These are phyloP conservation scores for Clistopyga incitator DNA, from an alignment of 2,888 invertebrate species.

Conservation along the genomic window DNA sequence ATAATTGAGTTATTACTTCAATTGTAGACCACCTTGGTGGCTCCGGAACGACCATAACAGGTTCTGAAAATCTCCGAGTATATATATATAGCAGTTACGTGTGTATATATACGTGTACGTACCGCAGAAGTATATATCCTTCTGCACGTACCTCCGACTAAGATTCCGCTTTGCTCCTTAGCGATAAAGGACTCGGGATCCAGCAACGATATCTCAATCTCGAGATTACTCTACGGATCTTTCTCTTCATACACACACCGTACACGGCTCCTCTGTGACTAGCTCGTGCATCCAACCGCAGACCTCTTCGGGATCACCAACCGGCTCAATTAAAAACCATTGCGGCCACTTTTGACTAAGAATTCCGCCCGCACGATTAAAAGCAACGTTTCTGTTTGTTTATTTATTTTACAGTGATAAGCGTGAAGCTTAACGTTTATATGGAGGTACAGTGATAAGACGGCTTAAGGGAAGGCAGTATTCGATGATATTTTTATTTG, in stretches of 20 bases:
- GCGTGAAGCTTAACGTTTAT: background rate
- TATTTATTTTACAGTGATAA: background rate
- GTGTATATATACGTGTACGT: conserved; percentile 29
- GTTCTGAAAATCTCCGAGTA: conserved; percentile 82
- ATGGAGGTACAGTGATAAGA: background rate
- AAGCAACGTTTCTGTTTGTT: background rate
- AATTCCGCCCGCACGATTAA: background rate
- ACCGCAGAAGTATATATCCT: conserved; percentile 50
- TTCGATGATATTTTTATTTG: background rate
- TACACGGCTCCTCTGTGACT: conserved; percentile 14
- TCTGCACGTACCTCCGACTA: conserved; percentile 62
- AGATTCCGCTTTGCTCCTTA: conserved; percentile 68
- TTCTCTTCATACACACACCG: background rate
- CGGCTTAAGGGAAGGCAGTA: background rate
- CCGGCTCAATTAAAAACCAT: conserved; percentile 58
- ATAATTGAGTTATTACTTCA: conserved; percentile 85
- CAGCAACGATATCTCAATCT: conserved; percentile 63
- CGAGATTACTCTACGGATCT: conserved; percentile 59
- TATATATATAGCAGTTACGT: conserved; percentile 42
- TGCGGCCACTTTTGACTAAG: conserved; percentile 32
- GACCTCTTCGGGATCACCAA: conserved; percentile 36
- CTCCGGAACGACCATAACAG: conserved; percentile 83
- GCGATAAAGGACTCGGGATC: conserved; percentile 65
- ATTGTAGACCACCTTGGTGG: conserved; percentile 85
- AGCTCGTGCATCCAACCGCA: conserved; percentile 6